A percentile compares a stretch with the other conserved stretches of the same genome.
Evolutionary conservation across 2,888 invertebrate genomes (phyloP).

Genomic region (Sinohyriopsis cumingii): DNA sequence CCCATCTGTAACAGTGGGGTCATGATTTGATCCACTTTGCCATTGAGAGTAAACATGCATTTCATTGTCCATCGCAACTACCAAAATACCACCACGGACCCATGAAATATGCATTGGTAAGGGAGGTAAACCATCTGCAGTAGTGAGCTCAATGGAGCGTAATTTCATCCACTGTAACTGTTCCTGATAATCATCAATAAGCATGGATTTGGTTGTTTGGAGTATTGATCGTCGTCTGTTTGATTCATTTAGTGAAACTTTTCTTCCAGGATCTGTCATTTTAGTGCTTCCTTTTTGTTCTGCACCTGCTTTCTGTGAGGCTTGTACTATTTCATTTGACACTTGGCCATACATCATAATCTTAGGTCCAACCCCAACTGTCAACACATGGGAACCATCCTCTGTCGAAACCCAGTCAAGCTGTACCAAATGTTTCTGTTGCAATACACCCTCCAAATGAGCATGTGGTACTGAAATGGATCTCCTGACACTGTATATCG

Average conservation of each 20-base stretch:
- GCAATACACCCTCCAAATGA: slow-evolving; percentile 46
- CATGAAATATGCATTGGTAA: slow-evolving; percentile 99
- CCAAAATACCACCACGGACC: slow-evolving; percentile 97
- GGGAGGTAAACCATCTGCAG: slow-evolving; percentile 96
- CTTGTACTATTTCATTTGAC: slow-evolving; percentile 94
- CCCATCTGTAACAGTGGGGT: slow-evolving; percentile 9
- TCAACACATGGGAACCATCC: slow-evolving; percentile 97
- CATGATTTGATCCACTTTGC: slow-evolving; percentile 70
- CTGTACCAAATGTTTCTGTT: slow-evolving; percentile 81
- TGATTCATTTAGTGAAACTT: slow-evolving; percentile 16
- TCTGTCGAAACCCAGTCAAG: slow-evolving; percentile 99
- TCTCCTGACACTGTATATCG: slow-evolving; percentile 59
- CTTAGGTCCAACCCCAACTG: slow-evolving; percentile 87
- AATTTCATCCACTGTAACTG: slow-evolving; percentile 98
- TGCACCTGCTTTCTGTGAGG: slow-evolving; percentile 73
- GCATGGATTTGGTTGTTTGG: slow-evolving; percentile 91
- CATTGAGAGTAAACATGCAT: slow-evolving; percentile 99
- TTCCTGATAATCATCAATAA: slow-evolving; percentile 89
- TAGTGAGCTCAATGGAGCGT: slow-evolving; percentile 89
- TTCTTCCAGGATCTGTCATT: slow-evolving; percentile 22
- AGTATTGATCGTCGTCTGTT: slow-evolving; percentile 75
- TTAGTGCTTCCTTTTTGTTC: slow-evolving; percentile 14
- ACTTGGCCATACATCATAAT: slow-evolving; percentile 90
- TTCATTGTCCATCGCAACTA: slow-evolving; percentile 99
- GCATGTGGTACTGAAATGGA: slow-evolving; percentile 38